These are phyloP conservation scores for Manis crassicaudata DNA, from an alignment of 2,797 vertebrate genomes.

Conservation along the genomic window DNA sequence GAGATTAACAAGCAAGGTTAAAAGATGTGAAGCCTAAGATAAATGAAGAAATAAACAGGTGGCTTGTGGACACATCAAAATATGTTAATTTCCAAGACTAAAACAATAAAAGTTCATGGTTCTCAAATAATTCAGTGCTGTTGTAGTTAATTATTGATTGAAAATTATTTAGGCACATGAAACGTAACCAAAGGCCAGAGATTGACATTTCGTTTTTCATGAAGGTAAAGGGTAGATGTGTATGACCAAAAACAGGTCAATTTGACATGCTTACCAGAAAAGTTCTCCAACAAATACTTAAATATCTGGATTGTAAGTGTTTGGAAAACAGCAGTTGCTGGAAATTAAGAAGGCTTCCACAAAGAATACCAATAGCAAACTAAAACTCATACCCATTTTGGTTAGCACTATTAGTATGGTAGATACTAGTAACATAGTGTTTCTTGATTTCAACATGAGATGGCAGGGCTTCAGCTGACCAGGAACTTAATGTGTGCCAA, in stretches of 20 bases:
- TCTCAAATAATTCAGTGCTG: slow-evolving; percentile 19
- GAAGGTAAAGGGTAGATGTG: background rate
- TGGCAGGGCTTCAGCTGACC: background rate
- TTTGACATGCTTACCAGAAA: background rate
- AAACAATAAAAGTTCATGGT: slow-evolving; percentile 24
- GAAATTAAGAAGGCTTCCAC: slow-evolving; percentile 29
- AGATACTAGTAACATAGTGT: background rate
- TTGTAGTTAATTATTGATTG: background rate
- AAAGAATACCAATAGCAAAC: slow-evolving; percentile 16
- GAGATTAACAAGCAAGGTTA: slow-evolving; percentile 42
- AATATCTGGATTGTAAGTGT: background rate
- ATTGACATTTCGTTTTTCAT: background rate
- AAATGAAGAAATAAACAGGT: slow-evolving; percentile 29
- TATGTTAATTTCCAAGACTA: slow-evolving; percentile 11
- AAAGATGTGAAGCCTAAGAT: slow-evolving; percentile 4
- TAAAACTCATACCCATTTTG: slow-evolving; percentile 19
- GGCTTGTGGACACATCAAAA: background rate
- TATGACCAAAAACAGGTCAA: background rate
- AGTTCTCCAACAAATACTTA: slow-evolving; percentile 15
- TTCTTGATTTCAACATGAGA: slow-evolving; percentile 11
- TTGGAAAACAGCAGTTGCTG: background rate
- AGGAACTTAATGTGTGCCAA: background rate
- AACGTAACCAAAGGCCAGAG: background rate
- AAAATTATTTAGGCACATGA: slow-evolving; percentile 13
- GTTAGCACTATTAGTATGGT: background rate